phyloP scores from a whole-genome alignment of 2,797 vertebrate species.

The Peromyscus nudipes region DNA sequence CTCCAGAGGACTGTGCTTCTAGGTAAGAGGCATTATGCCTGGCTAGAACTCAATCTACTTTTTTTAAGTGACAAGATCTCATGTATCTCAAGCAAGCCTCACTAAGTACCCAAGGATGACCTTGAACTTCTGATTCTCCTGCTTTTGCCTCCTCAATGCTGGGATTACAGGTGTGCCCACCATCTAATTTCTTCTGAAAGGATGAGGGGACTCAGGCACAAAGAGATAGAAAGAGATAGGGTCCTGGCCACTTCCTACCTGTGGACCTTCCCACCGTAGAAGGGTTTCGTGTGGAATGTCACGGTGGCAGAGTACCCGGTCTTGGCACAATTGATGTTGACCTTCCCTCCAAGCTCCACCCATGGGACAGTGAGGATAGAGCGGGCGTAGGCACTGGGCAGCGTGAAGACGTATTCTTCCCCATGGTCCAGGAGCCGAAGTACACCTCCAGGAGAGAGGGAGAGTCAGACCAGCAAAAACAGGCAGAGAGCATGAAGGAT shows the following conservation, averaged over 20 bases:
- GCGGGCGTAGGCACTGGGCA: constrained; percentile 97
- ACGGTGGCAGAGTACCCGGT: constrained; percentile 95
- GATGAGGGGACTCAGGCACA: neutral
- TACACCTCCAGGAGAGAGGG: constrained; percentile 88
- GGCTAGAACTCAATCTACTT: neutral
- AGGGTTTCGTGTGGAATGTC: constrained; percentile 97
- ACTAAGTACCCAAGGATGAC: neutral
- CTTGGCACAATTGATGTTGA: constrained; percentile 94
- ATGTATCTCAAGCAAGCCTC: neutral
- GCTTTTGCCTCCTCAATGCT: neutral
- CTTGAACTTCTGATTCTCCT: neutral
- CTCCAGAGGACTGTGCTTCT: neutral
- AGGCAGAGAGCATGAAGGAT: neutral
- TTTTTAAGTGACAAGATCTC: neutral
- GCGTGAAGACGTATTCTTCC: constrained; percentile 96
- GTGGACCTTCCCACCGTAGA: constrained; percentile 98
- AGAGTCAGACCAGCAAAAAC: neutral
- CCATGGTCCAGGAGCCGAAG: constrained; percentile 94
- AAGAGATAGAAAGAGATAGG: rapidly evolving
- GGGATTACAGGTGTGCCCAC: too few relatives aligned
- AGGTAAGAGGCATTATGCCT: neutral
- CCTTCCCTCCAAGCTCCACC: constrained; percentile 98
- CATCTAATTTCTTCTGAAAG: neutral
- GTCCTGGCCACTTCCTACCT: constrained; percentile 87
- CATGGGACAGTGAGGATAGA: constrained; percentile 98